Conservation (phyloP, 92 coral and sea anemone species). For the Porites divaricata region DNA sequence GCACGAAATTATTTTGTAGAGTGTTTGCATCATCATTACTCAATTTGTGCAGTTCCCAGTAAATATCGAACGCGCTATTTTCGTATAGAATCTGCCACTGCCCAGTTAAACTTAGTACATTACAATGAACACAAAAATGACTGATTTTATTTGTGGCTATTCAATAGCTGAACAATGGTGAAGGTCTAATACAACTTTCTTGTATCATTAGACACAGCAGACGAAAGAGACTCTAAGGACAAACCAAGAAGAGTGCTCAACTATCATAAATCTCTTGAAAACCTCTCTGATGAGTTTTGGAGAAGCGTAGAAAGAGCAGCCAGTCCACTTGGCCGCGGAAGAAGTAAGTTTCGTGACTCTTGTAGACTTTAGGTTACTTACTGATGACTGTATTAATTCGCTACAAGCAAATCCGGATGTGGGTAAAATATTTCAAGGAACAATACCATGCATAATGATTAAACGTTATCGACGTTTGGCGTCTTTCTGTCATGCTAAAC, state of each 20-base stretch:
- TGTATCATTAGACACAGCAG: slow-evolving; percentile 23
- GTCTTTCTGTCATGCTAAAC: not conserved
- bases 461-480: not conserved
- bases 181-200: not conserved
- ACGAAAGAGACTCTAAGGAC: slow-evolving; percentile 19
- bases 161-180: not conserved
- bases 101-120: not conserved
- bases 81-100: not conserved
- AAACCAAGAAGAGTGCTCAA: slow-evolving; percentile 69
- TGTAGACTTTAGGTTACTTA: not conserved
- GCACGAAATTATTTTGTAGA: not conserved
- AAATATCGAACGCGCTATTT: not conserved
- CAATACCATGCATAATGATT: slow-evolving; percentile 1
- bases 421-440: not conserved
- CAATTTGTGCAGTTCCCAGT: not conserved
- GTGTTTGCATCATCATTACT: not conserved
- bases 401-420: slow-evolving; percentile 8
- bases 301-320: slow-evolving; percentile 79
- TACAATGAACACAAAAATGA: not conserved
- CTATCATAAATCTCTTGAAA: slow-evolving; percentile 81
- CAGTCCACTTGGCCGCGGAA: slow-evolving; percentile 38
- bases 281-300: slow-evolving; percentile 88
- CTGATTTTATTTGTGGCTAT: not conserved
- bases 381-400: slow-evolving; percentile 18
- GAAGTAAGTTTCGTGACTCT: slow-evolving; percentile 42